Conservation (phyloP, 2,797 vertebrate species). For the Cichlasoma orientale region DNA sequence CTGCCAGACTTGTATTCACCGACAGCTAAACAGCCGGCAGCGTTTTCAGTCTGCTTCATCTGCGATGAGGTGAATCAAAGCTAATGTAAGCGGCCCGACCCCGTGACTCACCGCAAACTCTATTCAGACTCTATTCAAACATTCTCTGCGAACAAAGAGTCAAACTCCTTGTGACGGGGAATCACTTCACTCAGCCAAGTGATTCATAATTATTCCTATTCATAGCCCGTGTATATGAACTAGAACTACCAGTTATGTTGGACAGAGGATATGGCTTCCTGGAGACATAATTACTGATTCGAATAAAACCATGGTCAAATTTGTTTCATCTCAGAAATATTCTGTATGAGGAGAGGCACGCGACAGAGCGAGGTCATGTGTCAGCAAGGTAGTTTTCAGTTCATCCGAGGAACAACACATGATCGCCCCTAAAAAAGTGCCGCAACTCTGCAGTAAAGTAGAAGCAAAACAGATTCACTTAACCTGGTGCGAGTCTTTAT, state of each 20-base stretch:
- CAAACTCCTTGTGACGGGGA: constrained; percentile 19
- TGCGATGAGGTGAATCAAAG: constrained; percentile 45
- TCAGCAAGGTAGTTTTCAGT: background rate
- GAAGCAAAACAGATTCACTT: background rate
- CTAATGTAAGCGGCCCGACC: constrained; percentile 37
- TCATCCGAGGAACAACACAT: background rate
- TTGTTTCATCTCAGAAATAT: background rate
- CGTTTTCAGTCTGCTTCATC: constrained; percentile 49
- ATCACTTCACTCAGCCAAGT: constrained; percentile 17
- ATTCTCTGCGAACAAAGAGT: constrained; percentile 36
- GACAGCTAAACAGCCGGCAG: constrained; percentile 48
- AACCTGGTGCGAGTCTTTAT: no score
- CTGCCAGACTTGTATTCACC: constrained; percentile 57
- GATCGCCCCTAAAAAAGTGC: background rate
- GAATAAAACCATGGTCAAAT: background rate
- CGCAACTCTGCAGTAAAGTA: background rate
- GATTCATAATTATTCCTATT: constrained; percentile 49
- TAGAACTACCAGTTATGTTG: constrained; percentile 42
- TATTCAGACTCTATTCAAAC: constrained; percentile 45
- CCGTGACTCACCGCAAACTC: constrained; percentile 57
- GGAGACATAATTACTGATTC: background rate
- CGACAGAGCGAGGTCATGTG: background rate
- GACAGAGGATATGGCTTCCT: background rate
- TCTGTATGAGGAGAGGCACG: background rate
- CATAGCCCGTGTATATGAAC: constrained; percentile 24